These are phyloP conservation scores for Sebastes reedi DNA, from an alignment of 2,797 vertebrate genomes.

Conservation along the genomic window DNA sequence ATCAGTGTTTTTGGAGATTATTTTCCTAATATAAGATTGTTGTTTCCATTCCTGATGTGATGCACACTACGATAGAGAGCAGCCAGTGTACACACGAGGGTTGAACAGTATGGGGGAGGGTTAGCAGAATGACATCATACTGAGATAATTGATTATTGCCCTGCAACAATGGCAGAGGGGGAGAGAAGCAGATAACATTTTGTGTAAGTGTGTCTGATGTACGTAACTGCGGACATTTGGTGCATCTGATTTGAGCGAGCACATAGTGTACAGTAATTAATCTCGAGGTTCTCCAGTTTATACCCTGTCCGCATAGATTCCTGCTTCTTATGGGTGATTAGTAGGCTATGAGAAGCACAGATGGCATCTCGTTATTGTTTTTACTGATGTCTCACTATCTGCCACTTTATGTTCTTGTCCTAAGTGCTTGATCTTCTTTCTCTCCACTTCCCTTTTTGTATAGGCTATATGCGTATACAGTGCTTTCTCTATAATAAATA, in stretches of 20 bases:
- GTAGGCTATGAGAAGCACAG: neutral
- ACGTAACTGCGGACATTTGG: neutral
- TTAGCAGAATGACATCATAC: conserved; percentile 75
- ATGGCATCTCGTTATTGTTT: neutral
- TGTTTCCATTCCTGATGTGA: conserved; percentile 7
- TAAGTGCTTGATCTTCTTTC: neutral
- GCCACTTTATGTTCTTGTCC: neutral
- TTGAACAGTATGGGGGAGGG: conserved; percentile 65
- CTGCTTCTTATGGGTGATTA: conserved; percentile 11
- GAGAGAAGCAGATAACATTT: conserved; percentile 22
- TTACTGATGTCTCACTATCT: neutral
- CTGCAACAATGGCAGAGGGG: conserved; percentile 58
- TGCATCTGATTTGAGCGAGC: neutral
- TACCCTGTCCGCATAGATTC: neutral
- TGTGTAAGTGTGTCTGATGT: conserved; percentile 6
- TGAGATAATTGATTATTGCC: conserved; percentile 74
- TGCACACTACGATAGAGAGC: conserved; percentile 3
- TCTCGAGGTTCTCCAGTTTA: neutral
- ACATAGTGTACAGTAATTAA: neutral
- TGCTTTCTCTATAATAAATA: neutral
- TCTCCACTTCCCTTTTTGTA: neutral
- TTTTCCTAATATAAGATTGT: neutral
- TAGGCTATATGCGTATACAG: neutral
- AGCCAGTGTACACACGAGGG: conserved; percentile 29
- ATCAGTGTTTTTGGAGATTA: neutral